These are phyloP conservation scores for Siphonodentalium dalli DNA, from an alignment of 2,888 invertebrate genomes.

Conservation along the genomic window DNA sequence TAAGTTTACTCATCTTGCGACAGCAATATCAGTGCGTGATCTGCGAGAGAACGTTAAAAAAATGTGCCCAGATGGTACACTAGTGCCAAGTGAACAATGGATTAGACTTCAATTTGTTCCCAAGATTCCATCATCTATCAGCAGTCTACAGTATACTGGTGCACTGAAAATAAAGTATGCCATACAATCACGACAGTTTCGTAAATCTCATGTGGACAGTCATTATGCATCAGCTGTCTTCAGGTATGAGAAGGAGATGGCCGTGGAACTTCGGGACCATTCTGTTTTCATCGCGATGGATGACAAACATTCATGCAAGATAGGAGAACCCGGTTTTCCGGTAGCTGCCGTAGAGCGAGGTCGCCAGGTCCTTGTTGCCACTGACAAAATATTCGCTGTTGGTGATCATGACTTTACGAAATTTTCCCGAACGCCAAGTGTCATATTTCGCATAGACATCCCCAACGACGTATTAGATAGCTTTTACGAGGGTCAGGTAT, in stretches of 20 bases:
- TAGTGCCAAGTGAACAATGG: conserved; percentile 15
- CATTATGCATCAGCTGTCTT: conserved; percentile 5
- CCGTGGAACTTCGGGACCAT: background rate
- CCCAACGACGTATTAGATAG: conserved; percentile 3
- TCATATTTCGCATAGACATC: conserved; percentile 3
- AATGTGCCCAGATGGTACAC: conserved; percentile 6
- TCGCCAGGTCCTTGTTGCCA: background rate
- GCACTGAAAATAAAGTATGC: conserved; percentile 17
- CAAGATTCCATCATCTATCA: conserved; percentile 4
- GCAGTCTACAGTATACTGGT: conserved; percentile 15
- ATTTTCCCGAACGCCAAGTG: conserved; percentile 9
- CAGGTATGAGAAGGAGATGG: conserved; percentile 9
- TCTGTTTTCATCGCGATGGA: conserved; percentile 3
- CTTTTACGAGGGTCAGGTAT: conserved; percentile 15
- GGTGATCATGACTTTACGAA: conserved; percentile 19
- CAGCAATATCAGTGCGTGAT: conserved; percentile 14
- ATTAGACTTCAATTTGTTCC: conserved; percentile 22
- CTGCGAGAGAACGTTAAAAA: conserved; percentile 3
- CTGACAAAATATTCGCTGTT: conserved; percentile 3
- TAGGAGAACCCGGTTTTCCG: conserved; percentile 14
- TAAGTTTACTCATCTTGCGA: background rate
- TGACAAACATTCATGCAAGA: conserved; percentile 17
- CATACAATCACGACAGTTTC: conserved; percentile 19
- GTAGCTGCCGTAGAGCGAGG: conserved; percentile 10
- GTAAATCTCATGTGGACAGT: conserved; percentile 6